Evolutionary conservation across 2,888 invertebrate genomes (phyloP).

Genomic region (Archips crataeganus): DNA sequence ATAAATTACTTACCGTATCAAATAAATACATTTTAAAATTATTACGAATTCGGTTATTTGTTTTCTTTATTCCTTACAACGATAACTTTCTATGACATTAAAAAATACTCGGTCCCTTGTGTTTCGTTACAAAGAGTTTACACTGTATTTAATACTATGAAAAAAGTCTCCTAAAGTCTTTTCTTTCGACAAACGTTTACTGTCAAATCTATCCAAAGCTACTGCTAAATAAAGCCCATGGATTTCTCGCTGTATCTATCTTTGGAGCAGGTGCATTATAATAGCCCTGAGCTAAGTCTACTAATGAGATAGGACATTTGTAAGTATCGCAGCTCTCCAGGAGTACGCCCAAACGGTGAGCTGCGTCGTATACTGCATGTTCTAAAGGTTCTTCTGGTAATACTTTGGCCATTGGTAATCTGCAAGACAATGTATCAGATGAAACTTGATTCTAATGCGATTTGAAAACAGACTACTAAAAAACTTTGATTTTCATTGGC

Average conservation of each 20-base stretch:
- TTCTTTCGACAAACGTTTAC: not conserved
- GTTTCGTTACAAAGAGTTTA: no score
- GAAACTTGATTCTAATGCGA: no score
- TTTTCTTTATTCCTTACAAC: no score
- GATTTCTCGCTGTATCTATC: constrained; percentile 59
- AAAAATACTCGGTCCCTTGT: no score
- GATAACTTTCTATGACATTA: no score
- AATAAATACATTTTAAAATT: no score
- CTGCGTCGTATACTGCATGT: constrained; percentile 88
- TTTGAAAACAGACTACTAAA: no score
- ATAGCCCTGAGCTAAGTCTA: constrained; percentile 89
- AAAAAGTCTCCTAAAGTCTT: not conserved
- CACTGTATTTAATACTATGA: no score
- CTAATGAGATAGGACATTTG: constrained; percentile 89
- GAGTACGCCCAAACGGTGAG: constrained; percentile 79
- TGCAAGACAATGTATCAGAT: constrained; percentile 64
- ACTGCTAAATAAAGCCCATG: constrained; percentile 75
- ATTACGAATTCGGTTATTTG: no score
- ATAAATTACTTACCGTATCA: no score
- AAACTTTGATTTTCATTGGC: no score
- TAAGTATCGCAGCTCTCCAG: constrained; percentile 86
- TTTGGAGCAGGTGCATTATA: constrained; percentile 75
- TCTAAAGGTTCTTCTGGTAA: constrained; percentile 87
- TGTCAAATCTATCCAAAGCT: constrained; percentile 53
- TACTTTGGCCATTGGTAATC: constrained; percentile 88